phyloP scores from a whole-genome alignment of 2,888 invertebrate genomes.

The Drosophila rubida region DNA sequence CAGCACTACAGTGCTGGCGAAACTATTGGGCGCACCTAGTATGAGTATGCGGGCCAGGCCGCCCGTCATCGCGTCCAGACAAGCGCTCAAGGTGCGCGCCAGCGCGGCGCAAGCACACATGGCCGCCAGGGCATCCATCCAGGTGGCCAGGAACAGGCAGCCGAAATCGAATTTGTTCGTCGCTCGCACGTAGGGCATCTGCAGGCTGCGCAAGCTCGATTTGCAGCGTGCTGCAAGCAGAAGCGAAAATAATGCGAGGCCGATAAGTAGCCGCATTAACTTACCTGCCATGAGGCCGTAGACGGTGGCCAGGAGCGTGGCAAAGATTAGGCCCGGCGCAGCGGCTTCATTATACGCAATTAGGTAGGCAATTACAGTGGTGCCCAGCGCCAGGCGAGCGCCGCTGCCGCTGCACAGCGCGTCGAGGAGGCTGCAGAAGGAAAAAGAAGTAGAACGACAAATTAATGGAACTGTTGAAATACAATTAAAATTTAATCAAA shows the following conservation, averaged over 20 bases:
- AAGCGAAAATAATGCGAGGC: not conserved
- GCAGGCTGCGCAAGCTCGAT: conserved; percentile 82
- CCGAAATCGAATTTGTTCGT: conserved; percentile 85
- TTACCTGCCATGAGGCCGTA: conserved; percentile 83
- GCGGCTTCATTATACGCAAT: conserved; percentile 84
- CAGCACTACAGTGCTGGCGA: conserved; percentile 29
- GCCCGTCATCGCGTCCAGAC: conserved; percentile 87
- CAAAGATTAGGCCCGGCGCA: conserved; percentile 82
- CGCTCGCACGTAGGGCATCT: conserved; percentile 85
- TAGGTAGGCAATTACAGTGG: conserved; percentile 82
- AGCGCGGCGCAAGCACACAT: conserved; percentile 86
- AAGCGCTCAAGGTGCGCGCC: conserved; percentile 86
- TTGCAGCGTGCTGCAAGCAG: conserved; percentile 83
- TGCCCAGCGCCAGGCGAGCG: conserved; percentile 84
- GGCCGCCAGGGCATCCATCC: conserved; percentile 86
- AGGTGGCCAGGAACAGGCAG: conserved; percentile 85
- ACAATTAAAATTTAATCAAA: conserved; percentile 44
- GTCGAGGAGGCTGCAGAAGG: conserved; percentile 76
- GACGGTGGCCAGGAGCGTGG: conserved; percentile 81
- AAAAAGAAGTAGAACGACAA: conserved; percentile 16
- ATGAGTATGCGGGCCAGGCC: conserved; percentile 86
- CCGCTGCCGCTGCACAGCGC: conserved; percentile 83
- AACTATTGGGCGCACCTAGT: conserved; percentile 82
- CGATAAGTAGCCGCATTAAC: not conserved
- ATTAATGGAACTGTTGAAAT: conserved; percentile 34